Conservation (phyloP, 2,797 vertebrate genomes). For the Geotrypetes seraphini region DNA sequence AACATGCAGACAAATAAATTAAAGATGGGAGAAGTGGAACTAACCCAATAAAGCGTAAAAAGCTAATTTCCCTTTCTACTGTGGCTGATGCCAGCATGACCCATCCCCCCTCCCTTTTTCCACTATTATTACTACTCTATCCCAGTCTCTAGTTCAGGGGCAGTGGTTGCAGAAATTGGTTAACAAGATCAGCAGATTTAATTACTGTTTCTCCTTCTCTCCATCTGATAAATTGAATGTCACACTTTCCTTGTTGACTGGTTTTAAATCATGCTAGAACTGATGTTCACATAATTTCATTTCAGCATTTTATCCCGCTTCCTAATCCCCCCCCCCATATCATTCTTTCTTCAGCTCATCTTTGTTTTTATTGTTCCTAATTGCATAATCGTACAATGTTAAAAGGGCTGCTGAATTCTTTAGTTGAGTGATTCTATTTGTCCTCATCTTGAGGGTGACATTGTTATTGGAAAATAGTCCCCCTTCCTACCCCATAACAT, state of each 20-base stretch:
- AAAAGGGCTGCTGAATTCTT: too few species aligned
- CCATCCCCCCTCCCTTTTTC: slow-evolving; percentile 50
- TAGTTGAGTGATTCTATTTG: too few species aligned
- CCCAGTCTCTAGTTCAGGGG: slow-evolving; percentile 53
- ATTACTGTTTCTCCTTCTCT: slow-evolving; percentile 56
- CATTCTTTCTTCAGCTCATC: too few species aligned
- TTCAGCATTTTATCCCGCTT: too few species aligned
- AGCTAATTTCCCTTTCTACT: slow-evolving; percentile 65
- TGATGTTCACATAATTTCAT: slow-evolving; percentile 9
- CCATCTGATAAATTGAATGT: slow-evolving; percentile 66
- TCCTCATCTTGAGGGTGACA: too few species aligned
- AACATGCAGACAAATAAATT: slow-evolving; percentile 73
- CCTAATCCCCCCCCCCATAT: too few species aligned
- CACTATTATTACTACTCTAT: slow-evolving; percentile 28
- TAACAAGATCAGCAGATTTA: slow-evolving; percentile 78
- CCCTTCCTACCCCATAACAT: too few species aligned
- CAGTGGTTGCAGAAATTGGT: slow-evolving; percentile 70
- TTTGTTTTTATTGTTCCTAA: too few species aligned
- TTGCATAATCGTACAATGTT: too few species aligned
- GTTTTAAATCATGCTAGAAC: slow-evolving; percentile 6
- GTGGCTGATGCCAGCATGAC: slow-evolving; percentile 42
- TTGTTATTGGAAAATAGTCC: too few species aligned
- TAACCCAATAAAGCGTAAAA: slow-evolving; percentile 73
- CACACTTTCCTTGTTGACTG: slow-evolving; percentile 47
- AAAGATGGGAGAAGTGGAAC: slow-evolving; percentile 71